Evolutionary conservation across 1,140 invertebrate genomes (phyloP).

Genomic region (Drosophila kohkoa): DNA sequence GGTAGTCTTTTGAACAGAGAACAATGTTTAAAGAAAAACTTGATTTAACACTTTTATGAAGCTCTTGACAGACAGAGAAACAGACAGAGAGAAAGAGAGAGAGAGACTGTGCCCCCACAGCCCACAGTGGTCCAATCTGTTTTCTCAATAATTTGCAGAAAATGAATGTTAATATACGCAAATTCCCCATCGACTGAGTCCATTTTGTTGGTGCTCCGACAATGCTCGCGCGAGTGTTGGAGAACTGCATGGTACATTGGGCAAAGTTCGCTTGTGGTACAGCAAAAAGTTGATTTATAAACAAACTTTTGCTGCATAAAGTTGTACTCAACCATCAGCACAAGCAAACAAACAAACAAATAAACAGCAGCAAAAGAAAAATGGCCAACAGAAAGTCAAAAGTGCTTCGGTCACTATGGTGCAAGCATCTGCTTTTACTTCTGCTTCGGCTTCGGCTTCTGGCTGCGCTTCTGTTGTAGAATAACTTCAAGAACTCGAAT

Average conservation of each 20-base stretch:
- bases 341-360: conserved; percentile 43
- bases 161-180: conserved; percentile 66
- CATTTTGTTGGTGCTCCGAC: conserved; percentile 48
- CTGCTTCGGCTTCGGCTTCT: too few species aligned
- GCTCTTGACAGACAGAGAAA: background rate
- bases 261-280: conserved; percentile 29
- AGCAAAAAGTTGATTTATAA: conserved; percentile 77
- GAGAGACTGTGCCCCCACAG: background rate
- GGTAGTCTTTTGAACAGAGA: background rate
- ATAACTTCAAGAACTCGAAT: background rate
- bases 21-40: background rate
- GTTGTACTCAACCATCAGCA: conserved; percentile 64
- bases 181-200: conserved; percentile 47
- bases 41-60: background rate
- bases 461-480: background rate
- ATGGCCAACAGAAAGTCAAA: conserved; percentile 72
- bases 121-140: conserved; percentile 61
- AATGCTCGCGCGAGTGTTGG: conserved; percentile 48
- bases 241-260: conserved; percentile 26
- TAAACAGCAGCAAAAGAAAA: conserved; percentile 50
- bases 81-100: too few species aligned
- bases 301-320: conserved; percentile 74
- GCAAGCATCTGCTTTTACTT: conserved; percentile 27
- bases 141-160: conserved; percentile 66
- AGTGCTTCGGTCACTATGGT: conserved; percentile 36